A percentile compares a stretch with the other conserved stretches of the same genome.
These are phyloP conservation scores for Balaenoptera acutorostrata DNA, from an alignment of 2,113 vertebrate species.

Conservation along the genomic window DNA sequence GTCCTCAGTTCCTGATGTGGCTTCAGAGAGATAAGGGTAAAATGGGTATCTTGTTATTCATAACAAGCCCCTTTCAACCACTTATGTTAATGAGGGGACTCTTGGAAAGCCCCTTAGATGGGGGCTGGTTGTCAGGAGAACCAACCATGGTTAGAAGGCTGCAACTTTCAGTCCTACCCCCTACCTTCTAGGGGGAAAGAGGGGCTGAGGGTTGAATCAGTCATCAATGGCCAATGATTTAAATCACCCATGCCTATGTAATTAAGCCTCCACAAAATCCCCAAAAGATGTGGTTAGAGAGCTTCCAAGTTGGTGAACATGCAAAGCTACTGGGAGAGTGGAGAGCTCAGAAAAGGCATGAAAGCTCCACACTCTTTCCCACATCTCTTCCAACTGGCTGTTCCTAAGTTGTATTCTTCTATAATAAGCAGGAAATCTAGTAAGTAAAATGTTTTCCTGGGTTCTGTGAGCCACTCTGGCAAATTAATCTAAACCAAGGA, in stretches of 20 bases:
- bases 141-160: no score
- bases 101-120: not conserved
- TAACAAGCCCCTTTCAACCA: not conserved
- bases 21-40: not conserved
- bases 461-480: not conserved
- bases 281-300: not conserved
- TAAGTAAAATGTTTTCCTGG: not conserved
- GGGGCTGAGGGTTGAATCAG: not conserved
- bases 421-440: not conserved
- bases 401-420: not conserved
- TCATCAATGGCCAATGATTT: not conserved
- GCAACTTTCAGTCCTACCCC: no score
- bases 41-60: not conserved
- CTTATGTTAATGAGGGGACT: not conserved
- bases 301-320: not conserved
- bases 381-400: not conserved
- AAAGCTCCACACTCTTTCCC: not conserved
- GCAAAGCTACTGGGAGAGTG: not conserved
- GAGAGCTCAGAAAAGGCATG: not conserved
- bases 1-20: not conserved
- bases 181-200: not conserved
- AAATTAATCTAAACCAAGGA: not conserved
- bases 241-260: not conserved
- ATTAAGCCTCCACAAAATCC: not conserved
- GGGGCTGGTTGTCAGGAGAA: not conserved